A percentile compares a stretch with the other conserved stretches of the same genome.
Evolutionary conservation across 2,888 invertebrate species (phyloP).

Genomic region (Hipparchia sbordonii): DNA sequence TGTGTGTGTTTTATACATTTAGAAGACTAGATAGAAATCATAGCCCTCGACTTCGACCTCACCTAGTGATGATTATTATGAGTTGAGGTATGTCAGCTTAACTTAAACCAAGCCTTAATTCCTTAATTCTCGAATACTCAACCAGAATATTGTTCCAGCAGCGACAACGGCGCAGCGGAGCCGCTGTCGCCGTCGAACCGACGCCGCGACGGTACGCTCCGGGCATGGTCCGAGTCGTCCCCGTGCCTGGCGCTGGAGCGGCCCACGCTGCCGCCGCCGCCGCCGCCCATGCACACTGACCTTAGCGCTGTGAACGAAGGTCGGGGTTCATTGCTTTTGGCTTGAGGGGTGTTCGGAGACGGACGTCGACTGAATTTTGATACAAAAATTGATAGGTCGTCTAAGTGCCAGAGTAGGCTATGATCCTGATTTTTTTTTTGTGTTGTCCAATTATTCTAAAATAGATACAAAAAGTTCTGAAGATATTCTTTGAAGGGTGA

Average conservation of each 20-base stretch:
- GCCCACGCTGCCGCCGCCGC: constrained; percentile 63
- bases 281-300: constrained; percentile 61
- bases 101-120: no score
- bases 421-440: no score
- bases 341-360: neutral
- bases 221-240: constrained; percentile 64
- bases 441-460: no score
- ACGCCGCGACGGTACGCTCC: constrained; percentile 45
- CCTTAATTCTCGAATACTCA: neutral
- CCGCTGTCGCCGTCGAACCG: constrained; percentile 50
- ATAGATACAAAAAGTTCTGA: no score
- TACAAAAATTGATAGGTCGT: neutral
- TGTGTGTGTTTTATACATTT: no score
- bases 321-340: constrained; percentile 48
- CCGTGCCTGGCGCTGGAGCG: constrained; percentile 69
- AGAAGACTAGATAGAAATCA: no score
- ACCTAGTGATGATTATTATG: no score
- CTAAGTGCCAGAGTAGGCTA: no score
- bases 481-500: no score
- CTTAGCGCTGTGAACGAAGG: constrained; percentile 82
- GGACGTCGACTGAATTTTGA: constrained; percentile 62
- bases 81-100: no score
- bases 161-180: constrained; percentile 69
- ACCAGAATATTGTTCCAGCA: constrained; percentile 56
- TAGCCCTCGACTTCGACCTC: no score